Evolutionary conservation across 2,113 vertebrate species (phyloP), one percentile per base, ranked within the genome.

Genomic region (Bombycilla garrulus): DNA sequence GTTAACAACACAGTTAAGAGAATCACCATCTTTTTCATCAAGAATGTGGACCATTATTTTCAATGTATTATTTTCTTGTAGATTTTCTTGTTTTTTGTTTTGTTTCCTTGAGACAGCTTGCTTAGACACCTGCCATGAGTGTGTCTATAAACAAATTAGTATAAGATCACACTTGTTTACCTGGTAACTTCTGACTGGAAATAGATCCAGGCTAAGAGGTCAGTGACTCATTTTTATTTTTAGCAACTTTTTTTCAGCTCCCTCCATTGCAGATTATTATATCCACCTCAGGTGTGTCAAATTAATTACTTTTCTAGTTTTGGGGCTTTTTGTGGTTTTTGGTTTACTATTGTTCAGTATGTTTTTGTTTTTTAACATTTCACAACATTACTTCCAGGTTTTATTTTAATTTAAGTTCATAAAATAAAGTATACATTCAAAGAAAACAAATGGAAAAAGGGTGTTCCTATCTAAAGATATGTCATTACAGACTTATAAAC

Each of bases 391-490:
- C 5, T 53, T 53, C 12, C 9, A 9, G 7, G 1, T 21, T 29
- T 45, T 29, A 14, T 12, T 45, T 84, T 67, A 35, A 25, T 8
- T 10, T 24, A 38, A 36, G 7, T 28, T 54, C 42, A 31, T 56
- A 25, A 40, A 65, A 40, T 40, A 40, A 64, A 64, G 33, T 35
- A 23, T 13, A 13, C 0, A 10, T 73, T 57, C 50, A 44, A 36
- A 44, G 33, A 7, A 54, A 50, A 38, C 21, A 62, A 42, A 44
- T 42, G 1, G 13, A 10, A 25, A 10, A 35, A 47, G 0, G 2
- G 0, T 62, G 1, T n/a, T 81, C 22, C 3, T 50, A 1, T 25
- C 15, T 50, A 58, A 64, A 42, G 15, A 45, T 4, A 4, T n/a
- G 3, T 67, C 47, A 54, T 57, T 45, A 64, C 6, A 80, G 15